A percentile compares a stretch with the other conserved stretches of the same genome.
These are phyloP conservation scores for Ernsta delagoae DNA, from an alignment of 2,888 invertebrate genomes.

Conservation along the genomic window DNA sequence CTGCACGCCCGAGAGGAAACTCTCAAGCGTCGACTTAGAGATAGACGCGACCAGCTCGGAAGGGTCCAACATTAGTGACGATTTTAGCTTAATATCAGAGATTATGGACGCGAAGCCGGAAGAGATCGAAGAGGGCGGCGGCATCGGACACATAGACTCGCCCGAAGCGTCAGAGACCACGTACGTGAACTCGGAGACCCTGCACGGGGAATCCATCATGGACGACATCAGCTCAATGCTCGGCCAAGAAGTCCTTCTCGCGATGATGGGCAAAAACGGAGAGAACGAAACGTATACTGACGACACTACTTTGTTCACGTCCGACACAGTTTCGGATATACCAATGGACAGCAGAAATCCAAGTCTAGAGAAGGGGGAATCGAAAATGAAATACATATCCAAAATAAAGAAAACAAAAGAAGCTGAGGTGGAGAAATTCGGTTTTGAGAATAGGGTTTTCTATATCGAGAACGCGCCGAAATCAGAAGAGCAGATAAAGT, in stretches of 20 bases:
- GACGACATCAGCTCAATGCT: slow-evolving; percentile 91
- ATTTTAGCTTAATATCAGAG: slow-evolving; percentile 89
- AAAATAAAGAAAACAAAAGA: slow-evolving; percentile 79
- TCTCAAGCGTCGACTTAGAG: slow-evolving; percentile 74
- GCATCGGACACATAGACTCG: slow-evolving; percentile 92
- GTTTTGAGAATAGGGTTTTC: slow-evolving; percentile 90
- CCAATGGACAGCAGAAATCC: slow-evolving; percentile 81
- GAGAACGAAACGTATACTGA: slow-evolving; percentile 89
- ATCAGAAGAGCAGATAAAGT: slow-evolving; percentile 86
- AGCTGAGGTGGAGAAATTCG: slow-evolving; percentile 84
- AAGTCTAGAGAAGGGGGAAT: slow-evolving; percentile 84
- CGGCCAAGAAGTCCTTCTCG: slow-evolving; percentile 88
- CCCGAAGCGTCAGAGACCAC: slow-evolving; percentile 92
- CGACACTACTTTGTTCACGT: slow-evolving; percentile 88
- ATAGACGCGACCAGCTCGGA: slow-evolving; percentile 86
- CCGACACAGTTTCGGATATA: slow-evolving; percentile 81
- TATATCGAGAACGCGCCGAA: slow-evolving; percentile 81
- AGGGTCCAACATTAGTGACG: slow-evolving; percentile 88
- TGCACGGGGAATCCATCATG: slow-evolving; percentile 91
- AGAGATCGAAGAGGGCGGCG: slow-evolving; percentile 74
- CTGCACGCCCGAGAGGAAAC: slow-evolving; percentile 71
- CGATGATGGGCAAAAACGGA: slow-evolving; percentile 86
- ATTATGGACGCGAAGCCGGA: slow-evolving; percentile 84
- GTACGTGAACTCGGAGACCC: slow-evolving; percentile 87
- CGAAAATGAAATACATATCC: slow-evolving; percentile 83